Conservation (phyloP, 2,888 invertebrate genomes). For the Xanthia togata region DNA sequence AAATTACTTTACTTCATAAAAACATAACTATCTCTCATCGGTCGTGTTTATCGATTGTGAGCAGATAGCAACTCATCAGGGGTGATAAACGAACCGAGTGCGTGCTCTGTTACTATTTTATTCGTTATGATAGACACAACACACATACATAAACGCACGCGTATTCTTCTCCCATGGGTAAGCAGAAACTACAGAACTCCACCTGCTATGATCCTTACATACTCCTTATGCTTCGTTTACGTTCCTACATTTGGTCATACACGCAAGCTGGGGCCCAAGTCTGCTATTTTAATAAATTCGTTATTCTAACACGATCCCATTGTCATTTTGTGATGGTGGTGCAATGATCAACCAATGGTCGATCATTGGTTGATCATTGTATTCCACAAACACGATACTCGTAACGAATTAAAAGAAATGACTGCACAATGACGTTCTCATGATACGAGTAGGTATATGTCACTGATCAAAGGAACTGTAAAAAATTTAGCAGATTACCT, state of each 20-base stretch:
- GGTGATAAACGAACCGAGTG: constrained; percentile 4
- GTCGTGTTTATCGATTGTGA: constrained; percentile 10
- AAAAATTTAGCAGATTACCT: no score
- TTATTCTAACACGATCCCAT: no score
- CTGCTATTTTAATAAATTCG: no score
- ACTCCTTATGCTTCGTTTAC: background rate
- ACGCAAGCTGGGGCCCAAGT: no score
- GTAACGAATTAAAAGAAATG: no score
- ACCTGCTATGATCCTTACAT: background rate
- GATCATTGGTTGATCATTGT: no score
- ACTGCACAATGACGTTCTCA: no score
- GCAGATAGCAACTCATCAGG: constrained; percentile 25
- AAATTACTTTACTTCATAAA: background rate
- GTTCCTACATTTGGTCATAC: background rate
- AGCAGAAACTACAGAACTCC: background rate
- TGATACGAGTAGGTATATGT: no score
- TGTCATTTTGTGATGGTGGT: no score
- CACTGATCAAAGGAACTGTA: no score
- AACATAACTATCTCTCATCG: background rate
- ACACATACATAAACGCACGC: background rate
- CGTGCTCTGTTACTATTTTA: background rate
- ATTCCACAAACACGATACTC: no score
- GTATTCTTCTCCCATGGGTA: background rate
- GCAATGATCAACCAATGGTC: no score
- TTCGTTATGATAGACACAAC: background rate